phyloP scores from a whole-genome alignment of 2,888 invertebrate species.

The Emesis castigata region DNA sequence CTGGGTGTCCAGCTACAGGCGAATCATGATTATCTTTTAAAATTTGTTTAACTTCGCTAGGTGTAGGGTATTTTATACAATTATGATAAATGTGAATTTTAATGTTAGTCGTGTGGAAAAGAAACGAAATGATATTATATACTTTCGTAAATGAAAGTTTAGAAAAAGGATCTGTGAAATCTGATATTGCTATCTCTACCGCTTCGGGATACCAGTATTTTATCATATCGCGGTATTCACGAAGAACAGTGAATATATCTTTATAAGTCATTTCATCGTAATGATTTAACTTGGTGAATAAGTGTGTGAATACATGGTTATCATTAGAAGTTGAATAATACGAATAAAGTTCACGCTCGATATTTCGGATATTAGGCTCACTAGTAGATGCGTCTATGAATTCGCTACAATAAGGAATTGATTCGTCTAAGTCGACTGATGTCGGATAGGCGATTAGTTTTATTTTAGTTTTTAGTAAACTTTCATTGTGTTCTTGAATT shows the following conservation, averaged over 20 bases:
- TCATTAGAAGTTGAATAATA: conserved; percentile 8
- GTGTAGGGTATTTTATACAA: neutral
- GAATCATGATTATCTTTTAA: neutral
- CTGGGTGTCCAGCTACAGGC: neutral
- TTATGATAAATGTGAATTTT: neutral
- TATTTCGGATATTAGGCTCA: neutral
- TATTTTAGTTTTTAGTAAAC: neutral
- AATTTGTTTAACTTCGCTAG: neutral
- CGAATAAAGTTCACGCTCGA: neutral
- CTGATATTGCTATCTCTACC: neutral
- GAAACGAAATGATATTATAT: neutral
- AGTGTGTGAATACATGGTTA: conserved; percentile 4
- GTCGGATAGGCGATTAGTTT: neutral
- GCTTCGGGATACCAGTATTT: conserved; percentile 13
- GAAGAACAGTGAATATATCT: conserved; percentile 9
- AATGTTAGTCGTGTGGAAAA: neutral
- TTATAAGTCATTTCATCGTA: conserved; percentile 1
- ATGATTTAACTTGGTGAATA: conserved; percentile 7
- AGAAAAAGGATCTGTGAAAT: conserved; percentile 1
- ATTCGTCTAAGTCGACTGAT: neutral
- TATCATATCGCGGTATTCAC: conserved; percentile 11
- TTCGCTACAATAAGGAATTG: conserved; percentile 1
- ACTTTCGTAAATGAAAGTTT: neutral
- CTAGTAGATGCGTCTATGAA: neutral
- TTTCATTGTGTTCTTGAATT: neutral